A percentile compares a stretch with the other conserved stretches of the same genome.
Evolutionary conservation across 2,888 invertebrate genomes (phyloP).

Genomic region (Euphydryas editha): DNA sequence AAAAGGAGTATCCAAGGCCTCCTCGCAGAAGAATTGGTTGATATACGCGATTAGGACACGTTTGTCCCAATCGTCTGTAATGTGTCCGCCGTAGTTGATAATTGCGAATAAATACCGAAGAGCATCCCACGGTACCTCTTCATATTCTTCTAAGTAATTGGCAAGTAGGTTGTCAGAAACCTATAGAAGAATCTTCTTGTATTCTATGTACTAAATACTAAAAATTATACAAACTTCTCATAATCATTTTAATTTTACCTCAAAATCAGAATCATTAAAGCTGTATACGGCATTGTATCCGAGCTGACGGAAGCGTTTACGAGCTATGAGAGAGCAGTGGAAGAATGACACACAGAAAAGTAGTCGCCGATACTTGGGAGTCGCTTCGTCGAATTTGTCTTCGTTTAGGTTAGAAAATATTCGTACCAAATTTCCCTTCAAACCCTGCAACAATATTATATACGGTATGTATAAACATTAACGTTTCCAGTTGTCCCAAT

Average conservation of each 20-base stretch:
- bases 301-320: slow-evolving; percentile 93
- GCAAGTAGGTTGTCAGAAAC: slow-evolving; percentile 92
- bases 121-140: slow-evolving; percentile 95
- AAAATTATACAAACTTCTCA: no score
- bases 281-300: slow-evolving; percentile 96
- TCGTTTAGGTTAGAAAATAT: slow-evolving; percentile 91
- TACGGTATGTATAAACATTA: not conserved
- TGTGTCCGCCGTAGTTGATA: slow-evolving; percentile 95
- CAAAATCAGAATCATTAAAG: slow-evolving; percentile 96
- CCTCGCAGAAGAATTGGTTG: slow-evolving; percentile 91
- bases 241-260: slow-evolving; percentile 77
- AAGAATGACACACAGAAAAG: slow-evolving; percentile 93
- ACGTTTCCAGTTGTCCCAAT: no score
- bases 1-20: slow-evolving; percentile 85
- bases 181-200: slow-evolving; percentile 57
- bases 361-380: slow-evolving; percentile 90
- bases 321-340: slow-evolving; percentile 92
- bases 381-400: slow-evolving; percentile 88
- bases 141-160: slow-evolving; percentile 93
- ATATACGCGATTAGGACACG: slow-evolving; percentile 92
- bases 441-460: slow-evolving; percentile 79
- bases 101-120: slow-evolving; percentile 94
- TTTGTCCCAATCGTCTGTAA: slow-evolving; percentile 89
- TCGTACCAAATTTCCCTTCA: slow-evolving; percentile 94
- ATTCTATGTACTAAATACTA: no score